phyloP scores from a whole-genome alignment of 1,140 invertebrate genomes.

The Paracyclopina nana region DNA sequence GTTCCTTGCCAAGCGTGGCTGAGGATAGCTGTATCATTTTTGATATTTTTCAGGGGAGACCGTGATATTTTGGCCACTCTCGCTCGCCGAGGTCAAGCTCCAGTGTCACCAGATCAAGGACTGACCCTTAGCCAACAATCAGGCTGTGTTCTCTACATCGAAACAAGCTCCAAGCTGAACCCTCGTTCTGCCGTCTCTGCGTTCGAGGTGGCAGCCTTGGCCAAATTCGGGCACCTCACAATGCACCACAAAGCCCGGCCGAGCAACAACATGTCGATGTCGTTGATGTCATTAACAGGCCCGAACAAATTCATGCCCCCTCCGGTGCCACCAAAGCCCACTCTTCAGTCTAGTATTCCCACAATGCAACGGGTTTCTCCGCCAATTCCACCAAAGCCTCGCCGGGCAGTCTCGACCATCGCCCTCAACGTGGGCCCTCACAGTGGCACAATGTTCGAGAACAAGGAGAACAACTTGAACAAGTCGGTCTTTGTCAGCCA shows the following conservation, averaged over 20 bases:
- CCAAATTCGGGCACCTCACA: neutral
- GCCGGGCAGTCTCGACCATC: neutral
- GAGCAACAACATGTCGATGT: too few species aligned
- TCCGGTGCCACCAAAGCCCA: neutral
- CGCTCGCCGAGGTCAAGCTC: neutral
- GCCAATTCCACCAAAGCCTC: neutral
- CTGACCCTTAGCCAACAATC: slow-evolving; percentile 9
- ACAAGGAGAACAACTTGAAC: neutral
- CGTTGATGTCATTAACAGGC: too few species aligned
- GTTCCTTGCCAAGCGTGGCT: too few species aligned
- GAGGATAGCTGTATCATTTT: too few species aligned
- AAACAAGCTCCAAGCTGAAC: slow-evolving; percentile 8
- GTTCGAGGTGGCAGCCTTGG: slow-evolving; percentile 14
- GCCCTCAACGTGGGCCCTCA: neutral
- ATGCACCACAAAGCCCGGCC: too few species aligned
- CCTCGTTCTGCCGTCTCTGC: neutral
- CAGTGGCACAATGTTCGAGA: neutral
- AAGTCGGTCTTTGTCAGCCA: neutral
- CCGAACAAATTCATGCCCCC: neutral
- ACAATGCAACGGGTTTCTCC: neutral
- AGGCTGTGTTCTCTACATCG: slow-evolving; percentile 6
- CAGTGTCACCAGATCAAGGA: slow-evolving; percentile 15
- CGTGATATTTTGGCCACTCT: slow-evolving; percentile 7
- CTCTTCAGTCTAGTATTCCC: too few species aligned
- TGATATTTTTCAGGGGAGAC: too few species aligned